Evolutionary conservation across 2,888 invertebrate genomes (phyloP).

Genomic region (Craniophora ligustri): DNA sequence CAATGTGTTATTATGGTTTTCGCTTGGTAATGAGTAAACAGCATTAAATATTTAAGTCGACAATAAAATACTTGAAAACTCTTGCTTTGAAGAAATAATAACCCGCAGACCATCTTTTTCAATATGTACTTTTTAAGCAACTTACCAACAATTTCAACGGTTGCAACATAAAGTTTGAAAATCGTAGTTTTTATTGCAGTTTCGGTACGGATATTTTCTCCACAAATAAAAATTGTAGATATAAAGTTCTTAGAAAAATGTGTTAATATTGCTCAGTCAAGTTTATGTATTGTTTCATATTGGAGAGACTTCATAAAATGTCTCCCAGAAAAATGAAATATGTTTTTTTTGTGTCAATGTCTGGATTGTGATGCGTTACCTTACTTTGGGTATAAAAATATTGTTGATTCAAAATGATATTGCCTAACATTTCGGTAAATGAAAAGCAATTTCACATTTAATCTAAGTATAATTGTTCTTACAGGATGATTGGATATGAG

Average conservation of each 20-base stretch:
- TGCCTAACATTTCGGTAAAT: too few relatives aligned
- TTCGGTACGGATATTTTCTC: constrained; percentile 52
- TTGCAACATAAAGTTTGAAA: constrained; percentile 58
- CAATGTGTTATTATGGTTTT: too few relatives aligned
- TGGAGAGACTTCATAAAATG: not conserved
- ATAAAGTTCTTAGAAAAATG: constrained; percentile 21
- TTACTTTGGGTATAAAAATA: not conserved
- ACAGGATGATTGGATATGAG: too few relatives aligned
- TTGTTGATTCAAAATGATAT: not conserved
- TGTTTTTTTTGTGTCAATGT: not conserved
- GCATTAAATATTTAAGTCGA: not conserved
- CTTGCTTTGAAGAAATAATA: constrained; percentile 32
- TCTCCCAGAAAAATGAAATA: not conserved
- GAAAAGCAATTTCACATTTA: too few relatives aligned
- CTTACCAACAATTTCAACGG: constrained; percentile 51
- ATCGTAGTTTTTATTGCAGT: constrained; percentile 62
- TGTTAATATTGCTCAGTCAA: constrained; percentile 14
- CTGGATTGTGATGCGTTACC: not conserved
- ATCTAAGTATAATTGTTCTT: too few relatives aligned
- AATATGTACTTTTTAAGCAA: constrained; percentile 61
- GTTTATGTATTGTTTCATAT: constrained; percentile 3
- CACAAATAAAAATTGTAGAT: constrained; percentile 11
- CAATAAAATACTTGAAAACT: constrained; percentile 44
- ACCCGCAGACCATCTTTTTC: constrained; percentile 44
- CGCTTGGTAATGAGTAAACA: too few relatives aligned